Evolutionary conservation across 2,113 vertebrate genomes (phyloP).

Genomic region (Entomyzon cyanotis): DNA sequence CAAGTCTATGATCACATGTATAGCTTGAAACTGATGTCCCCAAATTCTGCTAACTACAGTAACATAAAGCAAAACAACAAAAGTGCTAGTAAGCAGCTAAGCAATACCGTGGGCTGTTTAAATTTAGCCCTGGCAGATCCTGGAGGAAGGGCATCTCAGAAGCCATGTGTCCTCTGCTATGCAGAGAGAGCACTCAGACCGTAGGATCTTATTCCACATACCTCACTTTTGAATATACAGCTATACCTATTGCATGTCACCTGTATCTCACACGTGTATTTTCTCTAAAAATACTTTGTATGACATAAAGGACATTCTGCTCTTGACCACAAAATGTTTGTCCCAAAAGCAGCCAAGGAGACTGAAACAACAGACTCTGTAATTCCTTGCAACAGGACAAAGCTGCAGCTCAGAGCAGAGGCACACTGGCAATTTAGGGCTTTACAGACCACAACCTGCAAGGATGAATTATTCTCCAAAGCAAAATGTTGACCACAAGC

Average conservation of each 20-base stretch:
- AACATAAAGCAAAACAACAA: not conserved
- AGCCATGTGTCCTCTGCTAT: not conserved
- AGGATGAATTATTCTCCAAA: not conserved
- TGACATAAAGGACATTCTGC: not conserved
- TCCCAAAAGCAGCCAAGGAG: not conserved
- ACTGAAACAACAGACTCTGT: not conserved
- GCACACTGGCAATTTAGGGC: not conserved
- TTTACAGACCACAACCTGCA: not conserved
- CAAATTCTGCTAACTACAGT: not conserved
- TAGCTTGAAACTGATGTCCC: not conserved
- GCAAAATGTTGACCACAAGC: not conserved
- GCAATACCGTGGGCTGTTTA: not conserved
- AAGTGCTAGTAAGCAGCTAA: not conserved
- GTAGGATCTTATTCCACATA: not conserved
- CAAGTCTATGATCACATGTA: not conserved
- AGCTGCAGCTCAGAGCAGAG: not conserved
- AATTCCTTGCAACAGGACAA: not conserved
- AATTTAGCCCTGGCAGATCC: constrained; percentile 10
- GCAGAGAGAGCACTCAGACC: not conserved
- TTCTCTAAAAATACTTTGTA: not conserved
- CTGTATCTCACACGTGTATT: not conserved
- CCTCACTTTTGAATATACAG: not conserved
- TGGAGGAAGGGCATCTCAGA: not conserved
- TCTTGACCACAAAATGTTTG: not conserved
- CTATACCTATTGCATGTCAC: not conserved